Percentiles rank a stretch among this genome's conserved stretches.
Conservation (phyloP, 2,797 vertebrate genomes). For the Rhyacichthys aspro region DNA sequence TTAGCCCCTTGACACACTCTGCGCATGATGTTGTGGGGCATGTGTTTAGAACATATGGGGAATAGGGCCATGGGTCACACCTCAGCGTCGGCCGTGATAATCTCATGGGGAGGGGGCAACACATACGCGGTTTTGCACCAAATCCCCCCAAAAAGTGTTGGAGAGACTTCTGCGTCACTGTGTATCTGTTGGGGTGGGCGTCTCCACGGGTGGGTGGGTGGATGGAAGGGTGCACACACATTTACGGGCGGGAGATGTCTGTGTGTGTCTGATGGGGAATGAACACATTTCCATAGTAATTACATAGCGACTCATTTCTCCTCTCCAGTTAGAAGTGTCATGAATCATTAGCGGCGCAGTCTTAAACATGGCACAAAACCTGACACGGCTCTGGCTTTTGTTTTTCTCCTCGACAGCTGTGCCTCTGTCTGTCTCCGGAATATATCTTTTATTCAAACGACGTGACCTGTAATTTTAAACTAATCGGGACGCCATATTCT, state of each 20-base stretch:
- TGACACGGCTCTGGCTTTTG: slow-evolving; percentile 65
- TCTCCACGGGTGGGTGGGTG: slow-evolving; percentile 37
- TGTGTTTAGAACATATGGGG: slow-evolving; percentile 74
- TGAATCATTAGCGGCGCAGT: slow-evolving; percentile 77
- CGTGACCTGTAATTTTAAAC: slow-evolving; percentile 26
- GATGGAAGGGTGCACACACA: no score
- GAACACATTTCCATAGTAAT: slow-evolving; percentile 82
- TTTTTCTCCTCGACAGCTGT: slow-evolving; percentile 53
- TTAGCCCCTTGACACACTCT: slow-evolving; percentile 62
- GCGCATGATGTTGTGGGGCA: slow-evolving; percentile 43
- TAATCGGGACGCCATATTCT: slow-evolving; percentile 16
- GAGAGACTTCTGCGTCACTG: slow-evolving; percentile 39
- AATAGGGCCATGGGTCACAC: slow-evolving; percentile 67
- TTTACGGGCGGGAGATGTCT: slow-evolving; percentile 27
- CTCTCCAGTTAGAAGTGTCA: slow-evolving; percentile 79
- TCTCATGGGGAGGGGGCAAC: slow-evolving; percentile 24
- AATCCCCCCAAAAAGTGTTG: slow-evolving; percentile 19
- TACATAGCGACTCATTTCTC: slow-evolving; percentile 77
- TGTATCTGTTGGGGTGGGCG: slow-evolving; percentile 37
- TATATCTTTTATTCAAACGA: slow-evolving; percentile 38
- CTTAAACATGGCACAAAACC: slow-evolving; percentile 67
- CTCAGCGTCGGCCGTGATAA: slow-evolving; percentile 60
- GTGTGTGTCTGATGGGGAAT: slow-evolving; percentile 68
- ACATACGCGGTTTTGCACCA: slow-evolving; percentile 12
- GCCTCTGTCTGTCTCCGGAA: slow-evolving; percentile 36